Conservation (phyloP, 2,113 vertebrate species). For the Balaeniceps rex region DNA sequence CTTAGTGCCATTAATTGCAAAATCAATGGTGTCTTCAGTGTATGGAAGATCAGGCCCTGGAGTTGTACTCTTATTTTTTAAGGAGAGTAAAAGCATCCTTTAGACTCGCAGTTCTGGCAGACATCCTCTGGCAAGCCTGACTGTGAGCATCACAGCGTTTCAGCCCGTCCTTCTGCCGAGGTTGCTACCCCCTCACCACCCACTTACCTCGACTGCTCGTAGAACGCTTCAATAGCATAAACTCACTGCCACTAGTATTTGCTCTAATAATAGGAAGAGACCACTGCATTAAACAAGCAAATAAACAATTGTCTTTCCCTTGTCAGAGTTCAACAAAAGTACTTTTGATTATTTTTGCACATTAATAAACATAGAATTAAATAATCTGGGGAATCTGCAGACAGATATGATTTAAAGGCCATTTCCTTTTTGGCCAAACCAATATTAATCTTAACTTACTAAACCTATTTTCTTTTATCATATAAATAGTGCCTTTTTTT, state of each 20-base stretch:
- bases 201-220: background rate
- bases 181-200: background rate
- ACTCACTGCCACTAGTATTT: background rate
- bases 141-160: accelerated
- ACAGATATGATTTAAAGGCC: background rate
- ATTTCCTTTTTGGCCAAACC: background rate
- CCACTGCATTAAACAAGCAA: background rate
- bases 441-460: background rate
- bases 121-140: background rate
- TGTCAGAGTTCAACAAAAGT: background rate
- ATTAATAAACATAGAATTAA: background rate
- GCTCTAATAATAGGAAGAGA: background rate
- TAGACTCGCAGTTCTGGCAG: background rate
- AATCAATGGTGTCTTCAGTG: accelerated
- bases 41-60: background rate
- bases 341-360: background rate
- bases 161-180: background rate
- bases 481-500: background rate
- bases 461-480: background rate
- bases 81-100: background rate
- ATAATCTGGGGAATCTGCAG: background rate
- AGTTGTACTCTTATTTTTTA: background rate
- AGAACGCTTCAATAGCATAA: background rate
- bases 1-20: background rate
- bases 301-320: background rate